Base-by-base conservation (phyloP, 2,797 vertebrate species). In the Peromyscus aztecus region DNA sequence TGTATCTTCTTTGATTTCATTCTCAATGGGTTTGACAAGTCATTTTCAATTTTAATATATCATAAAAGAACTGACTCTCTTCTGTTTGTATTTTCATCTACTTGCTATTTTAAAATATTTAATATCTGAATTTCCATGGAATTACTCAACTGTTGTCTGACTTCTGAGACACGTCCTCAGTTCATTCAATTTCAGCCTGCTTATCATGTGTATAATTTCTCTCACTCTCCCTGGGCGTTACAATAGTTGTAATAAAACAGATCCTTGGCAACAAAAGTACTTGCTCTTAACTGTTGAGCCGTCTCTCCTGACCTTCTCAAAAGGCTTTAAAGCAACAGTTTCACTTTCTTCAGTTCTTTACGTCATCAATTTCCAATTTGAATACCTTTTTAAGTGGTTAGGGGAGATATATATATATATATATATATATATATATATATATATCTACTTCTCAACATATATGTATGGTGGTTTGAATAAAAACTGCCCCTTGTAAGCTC, bases 121-220 rank as follows among this genome's bases (percentile, higher is more conserved):
- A 43, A 43, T 40, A 75, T 83, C 67, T 76, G 23, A 57, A 77
- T 93, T 71, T 71, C 43, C 69, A 34, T 80, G 4, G 55, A 34
- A 87, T 87, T 10, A 40, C 24, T 17, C 46, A 2, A 61, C 63
- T 55, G 16, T 40, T 43, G 78, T 87, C 67, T 73, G 67, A 17
- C 67, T 90, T 86, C 67, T 88, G 77, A 90, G 40, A 73, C 75
- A n/a, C 11, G 27, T 24, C 8, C n/a, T 91, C 49, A 82, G 34
- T 2, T 89, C 89, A 80, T 55, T 87, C 24, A 81, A 49, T 77
- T 90, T 57, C 40, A 76, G 34, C 2, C 57, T 86, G 85, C 63
- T 94, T 67, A 75, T 75, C 24, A 17, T 71, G 24, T 81, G 24
- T 63, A 89, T 49, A 89, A 85, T 90, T 52, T 94, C 69, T 80